Percentiles rank a stretch among this genome's conserved stretches.
These are phyloP conservation scores for Brachionus paranguensis DNA, from an alignment of 1,140 invertebrate species.

Conservation along the genomic window DNA sequence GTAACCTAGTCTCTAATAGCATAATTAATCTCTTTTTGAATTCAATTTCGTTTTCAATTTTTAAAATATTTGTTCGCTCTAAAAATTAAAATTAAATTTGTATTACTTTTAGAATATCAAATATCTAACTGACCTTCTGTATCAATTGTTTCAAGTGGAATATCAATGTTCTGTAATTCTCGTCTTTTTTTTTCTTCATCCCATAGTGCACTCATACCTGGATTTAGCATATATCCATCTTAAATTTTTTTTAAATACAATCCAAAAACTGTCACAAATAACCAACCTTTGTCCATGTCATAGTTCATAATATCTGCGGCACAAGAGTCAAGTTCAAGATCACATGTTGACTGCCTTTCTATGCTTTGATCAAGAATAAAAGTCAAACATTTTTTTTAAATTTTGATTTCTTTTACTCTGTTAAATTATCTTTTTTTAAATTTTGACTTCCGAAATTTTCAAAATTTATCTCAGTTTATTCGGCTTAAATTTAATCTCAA, in stretches of 20 bases:
- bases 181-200: constrained; percentile 76
- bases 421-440: neutral
- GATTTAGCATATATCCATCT: constrained; percentile 61
- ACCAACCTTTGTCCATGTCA: neutral
- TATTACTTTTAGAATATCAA: neutral
- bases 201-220: constrained; percentile 83
- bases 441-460: neutral
- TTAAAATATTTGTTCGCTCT: constrained; percentile 27
- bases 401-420: neutral
- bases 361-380: constrained; percentile 43
- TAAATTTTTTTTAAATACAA: no score
- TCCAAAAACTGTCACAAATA: no score
- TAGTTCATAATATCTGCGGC: constrained; percentile 68
- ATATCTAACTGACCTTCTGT: neutral
- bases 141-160: constrained; percentile 33
- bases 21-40: constrained; percentile 27
- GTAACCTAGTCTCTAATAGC: neutral
- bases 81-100: neutral
- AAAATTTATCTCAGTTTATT: neutral
- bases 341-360: constrained; percentile 55
- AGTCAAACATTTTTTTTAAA: neutral
- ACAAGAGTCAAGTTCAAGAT: constrained; percentile 67
- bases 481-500: neutral
- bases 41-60: constrained; percentile 23
- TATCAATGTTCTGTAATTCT: constrained; percentile 42